Evolutionary conservation across 1,140 invertebrate genomes (phyloP), one percentile per base, ranked within the genome.

Genomic region (Lepidotrigona ventralis): DNA sequence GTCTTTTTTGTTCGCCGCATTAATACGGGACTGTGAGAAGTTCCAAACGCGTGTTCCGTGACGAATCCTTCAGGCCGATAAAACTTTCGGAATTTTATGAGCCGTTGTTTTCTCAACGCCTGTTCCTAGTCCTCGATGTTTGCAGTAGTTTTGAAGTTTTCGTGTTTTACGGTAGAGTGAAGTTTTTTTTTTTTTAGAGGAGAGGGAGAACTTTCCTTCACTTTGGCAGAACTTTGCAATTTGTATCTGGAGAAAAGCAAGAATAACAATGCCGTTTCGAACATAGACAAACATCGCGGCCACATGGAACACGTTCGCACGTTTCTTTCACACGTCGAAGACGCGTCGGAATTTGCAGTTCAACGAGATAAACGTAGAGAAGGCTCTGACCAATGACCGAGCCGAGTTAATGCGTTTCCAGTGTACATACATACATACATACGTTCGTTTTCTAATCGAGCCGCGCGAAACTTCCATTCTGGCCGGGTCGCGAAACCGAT

Each of bases 321-420:
- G n/a, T 29, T 17, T 64, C 26, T 64, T 26, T 26, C 39, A 29
- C 15, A 1, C n/a, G 19, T 33, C 9, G 29, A 11, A 11, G 26
- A 29, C 9, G 8, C 1, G 15, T 17, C 33, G 39, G 12, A 56
- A 73, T 56, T 2, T 29, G 12, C 29, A 21, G 23, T 70, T 46
- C 12, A 46, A 39, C 33, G 33, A 1, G 23, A 53, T 33, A n/a
- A 79, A 58, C 46, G 58, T 12, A 11, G 73, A 78, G 26, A 60
- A 60, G n/a, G 26, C 15, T 33, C 9, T 33, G 53, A 60, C 66
- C 76, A 76, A 81, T 64, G 76, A n/a, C 8, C 23, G 71, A 29
- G 8, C 39, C 6, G n/a, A 54, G 89, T 85, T 91, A 91, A 91
- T 91, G 90, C 88, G 74, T 89, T 91, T 89, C 74, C 88, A 70